Evolutionary conservation across 2,888 invertebrate species (phyloP), one percentile per base, ranked within the genome.

Genomic region (Nemoura dubitans): DNA sequence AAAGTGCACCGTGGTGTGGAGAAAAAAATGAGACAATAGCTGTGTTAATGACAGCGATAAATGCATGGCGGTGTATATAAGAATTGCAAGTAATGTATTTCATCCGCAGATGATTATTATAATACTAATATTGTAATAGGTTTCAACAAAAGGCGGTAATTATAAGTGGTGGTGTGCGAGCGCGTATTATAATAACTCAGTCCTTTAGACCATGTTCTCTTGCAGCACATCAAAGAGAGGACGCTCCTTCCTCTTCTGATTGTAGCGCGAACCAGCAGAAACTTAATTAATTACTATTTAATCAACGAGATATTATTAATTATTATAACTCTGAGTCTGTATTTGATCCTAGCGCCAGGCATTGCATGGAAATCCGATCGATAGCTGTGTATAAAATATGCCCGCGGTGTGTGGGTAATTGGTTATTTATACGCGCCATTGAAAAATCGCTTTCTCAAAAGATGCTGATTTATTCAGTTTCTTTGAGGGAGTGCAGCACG

Each of bases 401-500:
- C 14, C 59, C 59, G 59, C 59, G 59, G 59, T 59, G 21, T 59
- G 59, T 59, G 10, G 59, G 59, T 59, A 59, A 59, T 59, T 59
- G 59, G 59, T 59, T 59, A 59, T 59, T 59, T 59, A 59, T 59
- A 59, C 59, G 59, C 59, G 59, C 59, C 10, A 59, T 59, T 59
- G 59, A 59, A 21, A 59, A 59, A 59, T 59, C 59, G 59, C 59
- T 59, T 59, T 59, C 59, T 59, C 59, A 59, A 59, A 59, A 59
- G 59, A 59, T 59, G 59, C 59, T 59, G 59, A 59, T 59, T 59
- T 59, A 59, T 59, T 59, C 59, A 59, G 59, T 59, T 59, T 59
- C 59, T 59, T 59, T 59, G 59, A 59, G 59, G 59, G 59, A 59
- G 16, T 59, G 59, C 59, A 59, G 59, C 59, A 14, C 21, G 16